Base-by-base conservation (phyloP, 2,888 invertebrate species). In the Meiosimyza platycephala region DNA sequence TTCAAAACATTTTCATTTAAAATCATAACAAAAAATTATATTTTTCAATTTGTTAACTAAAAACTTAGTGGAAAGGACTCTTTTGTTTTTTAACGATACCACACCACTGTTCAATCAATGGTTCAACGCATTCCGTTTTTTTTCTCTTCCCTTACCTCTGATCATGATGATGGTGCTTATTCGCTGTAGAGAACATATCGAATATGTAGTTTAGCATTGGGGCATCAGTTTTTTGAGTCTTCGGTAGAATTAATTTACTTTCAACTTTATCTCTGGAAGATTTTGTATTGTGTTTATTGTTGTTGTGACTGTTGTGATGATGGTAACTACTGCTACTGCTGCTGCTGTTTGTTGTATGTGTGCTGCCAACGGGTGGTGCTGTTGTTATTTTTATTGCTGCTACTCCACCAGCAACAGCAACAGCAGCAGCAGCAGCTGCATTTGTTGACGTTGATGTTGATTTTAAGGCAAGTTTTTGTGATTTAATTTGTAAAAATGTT, bases 121-220 rank as follows among this genome's bases (percentile, higher is more conserved):
- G 3, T 60, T 4, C 59, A 22, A 15, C 5, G 59, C 40, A 12
- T 63, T 60, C 3, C 13, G 2, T 40, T 40, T 6, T 6, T 9
- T 1, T 40, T 40, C n/a, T 9, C 6, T 5, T 52, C 6, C 6
- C 70, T 78, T 76, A 93, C 93, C 93, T 92, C 86, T 78, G 88
- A 89, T 89, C 88, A 78, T 90, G 89, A 82, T 93, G 93, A 83
- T 92, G 92, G 85, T 93, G 93, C 79, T 92, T 92, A 84, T 92
- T 92, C 78, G 90, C 89, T 59, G 91, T 90, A 11, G 91, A 92
- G 81, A 92, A 91, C 0, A 92, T 90, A 83, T 93, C 93, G 82
- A 93, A 93, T 77, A 93, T 93, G 79, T 93, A 92, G 85, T 93
- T 93, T 69, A 93, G 85, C 92, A 93, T 92, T 11, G 92, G 92